Percentiles rank a stretch among this genome's conserved stretches.
These are phyloP conservation scores for Megalonaias nervosa DNA, from an alignment of 1,140 invertebrate species.

Conservation along the genomic window DNA sequence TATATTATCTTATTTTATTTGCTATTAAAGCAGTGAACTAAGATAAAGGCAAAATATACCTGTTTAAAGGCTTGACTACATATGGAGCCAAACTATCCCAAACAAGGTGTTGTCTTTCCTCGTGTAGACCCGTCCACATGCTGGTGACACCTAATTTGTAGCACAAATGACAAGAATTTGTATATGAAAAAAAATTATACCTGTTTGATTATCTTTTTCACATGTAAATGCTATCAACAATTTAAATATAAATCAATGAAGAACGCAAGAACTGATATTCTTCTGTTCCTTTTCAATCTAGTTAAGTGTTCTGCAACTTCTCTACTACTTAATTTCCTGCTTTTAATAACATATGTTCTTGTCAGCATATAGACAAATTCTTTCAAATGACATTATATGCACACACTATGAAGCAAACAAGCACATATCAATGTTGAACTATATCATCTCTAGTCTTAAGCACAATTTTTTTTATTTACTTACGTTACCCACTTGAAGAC, in stretches of 20 bases:
- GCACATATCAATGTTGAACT: no score
- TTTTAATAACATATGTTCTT: neutral
- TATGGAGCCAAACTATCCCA: constrained; percentile 29
- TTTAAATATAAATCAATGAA: neutral
- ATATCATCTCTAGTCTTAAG: no score
- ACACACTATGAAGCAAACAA: no score
- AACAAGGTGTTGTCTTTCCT: constrained; percentile 15
- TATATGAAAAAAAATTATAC: neutral
- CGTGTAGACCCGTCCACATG: constrained; percentile 31
- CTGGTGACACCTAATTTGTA: constrained; percentile 10
- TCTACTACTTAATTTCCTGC: neutral
- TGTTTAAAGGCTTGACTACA: constrained; percentile 11
- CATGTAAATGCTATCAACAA: neutral
- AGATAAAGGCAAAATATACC: neutral
- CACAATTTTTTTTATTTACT: neutral
- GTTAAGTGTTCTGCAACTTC: neutral
- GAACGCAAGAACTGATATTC: no score
- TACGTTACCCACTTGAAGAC: neutral
- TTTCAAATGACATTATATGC: no score
- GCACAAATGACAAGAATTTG: no score
- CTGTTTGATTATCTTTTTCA: neutral
- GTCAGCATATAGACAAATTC: no score
- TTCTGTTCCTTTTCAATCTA: neutral
- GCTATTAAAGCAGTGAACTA: neutral
- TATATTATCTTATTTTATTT: neutral